phyloP scores from a whole-genome alignment of 1,140 invertebrate genomes.

The Nasonia longicornis region DNA sequence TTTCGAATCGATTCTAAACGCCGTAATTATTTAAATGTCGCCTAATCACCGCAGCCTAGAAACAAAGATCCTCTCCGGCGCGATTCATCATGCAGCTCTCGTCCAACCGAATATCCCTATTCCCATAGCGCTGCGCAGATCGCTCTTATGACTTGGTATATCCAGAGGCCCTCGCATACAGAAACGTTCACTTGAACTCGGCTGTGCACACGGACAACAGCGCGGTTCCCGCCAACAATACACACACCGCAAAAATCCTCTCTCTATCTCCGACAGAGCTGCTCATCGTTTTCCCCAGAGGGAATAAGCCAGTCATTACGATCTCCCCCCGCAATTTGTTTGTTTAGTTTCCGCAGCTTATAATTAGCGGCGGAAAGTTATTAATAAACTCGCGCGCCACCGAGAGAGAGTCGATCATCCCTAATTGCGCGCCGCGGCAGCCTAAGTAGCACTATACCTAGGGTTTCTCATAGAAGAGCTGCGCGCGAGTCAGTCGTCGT shows the following conservation, averaged over 20 bases:
- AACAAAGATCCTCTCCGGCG: too few species aligned
- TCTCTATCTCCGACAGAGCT: too few species aligned
- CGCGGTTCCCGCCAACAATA: background rate
- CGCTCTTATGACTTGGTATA: background rate
- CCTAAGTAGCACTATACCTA: background rate
- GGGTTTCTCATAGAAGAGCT: slow-evolving; percentile 14
- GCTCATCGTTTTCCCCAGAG: too few species aligned
- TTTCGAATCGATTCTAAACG: too few species aligned
- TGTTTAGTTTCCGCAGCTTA: background rate
- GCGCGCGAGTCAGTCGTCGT: background rate
- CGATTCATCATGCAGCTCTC: background rate
- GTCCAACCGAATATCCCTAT: background rate
- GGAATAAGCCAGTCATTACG: background rate
- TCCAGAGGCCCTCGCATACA: background rate
- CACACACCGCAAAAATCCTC: too few species aligned
- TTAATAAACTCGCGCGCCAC: slow-evolving; percentile 11
- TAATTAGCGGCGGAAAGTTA: slow-evolving; percentile 12
- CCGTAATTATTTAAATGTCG: too few species aligned
- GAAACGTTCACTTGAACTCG: background rate
- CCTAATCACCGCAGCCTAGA: too few species aligned
- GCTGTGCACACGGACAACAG: background rate
- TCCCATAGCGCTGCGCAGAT: background rate
- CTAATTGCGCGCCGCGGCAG: background rate
- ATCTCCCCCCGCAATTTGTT: slow-evolving; percentile 14
- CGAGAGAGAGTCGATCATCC: slow-evolving; percentile 11